Evolutionary conservation across 2,888 invertebrate genomes (phyloP).

Genomic region (Bembecia ichneumoniformis): DNA sequence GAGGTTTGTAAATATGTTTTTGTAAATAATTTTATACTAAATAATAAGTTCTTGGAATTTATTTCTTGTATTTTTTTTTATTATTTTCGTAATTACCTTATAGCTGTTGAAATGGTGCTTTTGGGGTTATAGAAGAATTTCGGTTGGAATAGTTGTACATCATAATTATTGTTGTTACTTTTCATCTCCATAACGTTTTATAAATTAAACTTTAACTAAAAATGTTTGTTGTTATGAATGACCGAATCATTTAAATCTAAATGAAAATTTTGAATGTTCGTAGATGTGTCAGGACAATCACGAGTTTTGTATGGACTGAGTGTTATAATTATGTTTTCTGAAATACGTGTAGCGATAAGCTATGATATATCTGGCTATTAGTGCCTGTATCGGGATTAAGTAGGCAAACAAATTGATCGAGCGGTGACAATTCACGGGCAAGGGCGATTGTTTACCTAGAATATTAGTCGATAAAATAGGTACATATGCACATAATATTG

Average conservation of each 20-base stretch:
- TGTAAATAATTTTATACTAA: too few species aligned
- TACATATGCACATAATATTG: too few species aligned
- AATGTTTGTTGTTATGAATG: too few species aligned
- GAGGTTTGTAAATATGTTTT: too few species aligned
- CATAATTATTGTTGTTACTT: neutral
- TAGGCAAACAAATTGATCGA: conserved; percentile 47
- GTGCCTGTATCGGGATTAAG: conserved; percentile 33
- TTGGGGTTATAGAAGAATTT: conserved; percentile 20
- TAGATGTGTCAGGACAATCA: neutral
- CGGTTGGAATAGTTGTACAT: conserved; percentile 20
- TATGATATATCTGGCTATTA: conserved; percentile 45
- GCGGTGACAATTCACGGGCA: conserved; percentile 39
- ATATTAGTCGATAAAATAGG: neutral
- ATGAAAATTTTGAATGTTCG: too few species aligned
- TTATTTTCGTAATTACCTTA: conserved; percentile 21
- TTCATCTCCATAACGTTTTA: too few species aligned
- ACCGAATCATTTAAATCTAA: too few species aligned
- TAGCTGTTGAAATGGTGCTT: conserved; percentile 17
- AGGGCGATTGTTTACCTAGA: conserved; percentile 18
- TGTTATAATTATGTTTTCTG: conserved; percentile 5
- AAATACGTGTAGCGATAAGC: conserved; percentile 35
- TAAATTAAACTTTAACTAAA: too few species aligned
- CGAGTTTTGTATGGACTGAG: conserved; percentile 10
- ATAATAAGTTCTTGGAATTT: too few species aligned
- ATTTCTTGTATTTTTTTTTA: too few species aligned